Percentiles rank a stretch among this genome's conserved stretches.
Conservation (phyloP, 2,888 invertebrate species). For the Phyllotreta striolata region DNA sequence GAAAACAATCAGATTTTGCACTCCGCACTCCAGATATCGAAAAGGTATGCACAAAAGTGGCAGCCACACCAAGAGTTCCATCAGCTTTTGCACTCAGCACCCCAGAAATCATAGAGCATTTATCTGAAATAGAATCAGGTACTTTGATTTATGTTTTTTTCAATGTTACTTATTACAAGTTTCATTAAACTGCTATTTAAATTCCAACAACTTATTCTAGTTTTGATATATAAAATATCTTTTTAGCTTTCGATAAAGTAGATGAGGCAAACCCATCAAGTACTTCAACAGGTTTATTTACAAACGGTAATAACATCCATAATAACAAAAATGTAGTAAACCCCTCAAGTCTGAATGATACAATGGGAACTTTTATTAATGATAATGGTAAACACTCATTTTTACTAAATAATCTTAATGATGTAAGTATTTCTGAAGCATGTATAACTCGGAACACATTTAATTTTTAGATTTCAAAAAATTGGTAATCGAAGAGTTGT, state of each 20-base stretch:
- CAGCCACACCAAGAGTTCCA: slow-evolving; percentile 11
- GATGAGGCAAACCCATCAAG: slow-evolving; percentile 12
- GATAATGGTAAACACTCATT: slow-evolving; percentile 21
- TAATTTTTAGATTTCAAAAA: slow-evolving; percentile 21
- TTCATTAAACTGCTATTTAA: slow-evolving; percentile 10
- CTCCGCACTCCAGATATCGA: too few species aligned
- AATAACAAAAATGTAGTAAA: slow-evolving; percentile 12
- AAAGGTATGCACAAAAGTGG: neutral
- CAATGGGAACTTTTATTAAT: slow-evolving; percentile 15
- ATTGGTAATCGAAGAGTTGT: slow-evolving; percentile 14
- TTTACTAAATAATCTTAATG: slow-evolving; percentile 12
- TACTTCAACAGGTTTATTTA: slow-evolving; percentile 13
- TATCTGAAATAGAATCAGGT: slow-evolving; percentile 13
- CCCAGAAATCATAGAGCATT: slow-evolving; percentile 6
- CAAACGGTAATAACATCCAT: slow-evolving; percentile 7
- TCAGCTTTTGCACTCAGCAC: slow-evolving; percentile 5
- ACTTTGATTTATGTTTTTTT: slow-evolving; percentile 3
- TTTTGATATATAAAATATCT: slow-evolving; percentile 15
- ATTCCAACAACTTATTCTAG: too few species aligned
- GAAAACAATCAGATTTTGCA: neutral
- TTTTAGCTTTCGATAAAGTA: slow-evolving; percentile 15
- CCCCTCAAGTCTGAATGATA: slow-evolving; percentile 11
- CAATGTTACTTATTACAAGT: slow-evolving; percentile 2
- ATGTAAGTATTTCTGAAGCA: slow-evolving; percentile 13
- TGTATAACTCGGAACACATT: slow-evolving; percentile 14